These are phyloP conservation scores for Lagopus leucura DNA, from an alignment of 2,113 vertebrate species.

Conservation along the genomic window DNA sequence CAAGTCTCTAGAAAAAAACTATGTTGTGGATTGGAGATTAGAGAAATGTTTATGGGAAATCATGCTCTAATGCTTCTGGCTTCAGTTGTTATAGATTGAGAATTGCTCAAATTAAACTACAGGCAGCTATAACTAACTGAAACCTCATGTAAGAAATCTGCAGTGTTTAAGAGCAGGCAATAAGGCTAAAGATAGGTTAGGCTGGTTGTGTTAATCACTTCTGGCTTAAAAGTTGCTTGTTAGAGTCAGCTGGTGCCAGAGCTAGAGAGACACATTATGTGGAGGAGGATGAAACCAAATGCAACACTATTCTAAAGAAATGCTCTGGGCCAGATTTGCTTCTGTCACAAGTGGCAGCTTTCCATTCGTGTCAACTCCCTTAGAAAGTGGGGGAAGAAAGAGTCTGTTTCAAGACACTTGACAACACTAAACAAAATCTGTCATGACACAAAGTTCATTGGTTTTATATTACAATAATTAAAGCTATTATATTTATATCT, in stretches of 20 bases:
- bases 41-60: background rate
- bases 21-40: background rate
- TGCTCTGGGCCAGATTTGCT: slow-evolving; percentile 35
- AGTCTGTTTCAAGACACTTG: background rate
- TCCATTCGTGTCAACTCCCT: background rate
- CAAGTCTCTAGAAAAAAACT: background rate
- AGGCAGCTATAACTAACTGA: background rate
- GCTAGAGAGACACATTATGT: background rate
- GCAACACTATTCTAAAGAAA: background rate
- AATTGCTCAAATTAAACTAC: background rate
- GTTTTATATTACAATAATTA: slow-evolving; percentile 13
- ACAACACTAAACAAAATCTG: slow-evolving; percentile 21
- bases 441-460: slow-evolving; percentile 10
- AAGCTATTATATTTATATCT: slow-evolving; percentile 23
- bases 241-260: background rate
- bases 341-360: slow-evolving; percentile 36
- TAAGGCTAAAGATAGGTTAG: background rate
- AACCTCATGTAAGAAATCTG: background rate
- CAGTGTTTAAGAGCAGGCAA: background rate
- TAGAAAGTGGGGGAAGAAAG: background rate
- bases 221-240: background rate
- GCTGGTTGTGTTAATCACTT: background rate
- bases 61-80: background rate
- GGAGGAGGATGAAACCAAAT: slow-evolving; percentile 6
- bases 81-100: background rate